phyloP scores from a whole-genome alignment of 64 coral and sea anemone genomes.

The Porites australiensis region DNA sequence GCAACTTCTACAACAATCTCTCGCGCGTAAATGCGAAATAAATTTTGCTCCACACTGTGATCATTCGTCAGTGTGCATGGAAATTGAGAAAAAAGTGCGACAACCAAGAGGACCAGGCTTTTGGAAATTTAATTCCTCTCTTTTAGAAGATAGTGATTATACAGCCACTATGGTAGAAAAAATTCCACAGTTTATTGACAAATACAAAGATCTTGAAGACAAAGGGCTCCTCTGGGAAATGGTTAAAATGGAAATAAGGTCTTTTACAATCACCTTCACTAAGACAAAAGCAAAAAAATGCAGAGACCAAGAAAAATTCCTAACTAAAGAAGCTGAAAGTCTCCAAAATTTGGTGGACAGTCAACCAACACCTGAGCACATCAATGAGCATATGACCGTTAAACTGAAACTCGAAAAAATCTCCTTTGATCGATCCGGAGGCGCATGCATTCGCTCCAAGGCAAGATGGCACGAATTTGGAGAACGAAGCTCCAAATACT shows the following conservation, averaged over 20 bases:
- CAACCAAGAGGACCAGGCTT: neutral
- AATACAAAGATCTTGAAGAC: neutral
- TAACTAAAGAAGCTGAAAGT: neutral
- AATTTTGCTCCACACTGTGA: neutral
- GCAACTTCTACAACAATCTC: neutral
- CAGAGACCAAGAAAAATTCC: neutral
- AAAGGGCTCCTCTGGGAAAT: neutral
- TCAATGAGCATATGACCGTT: neutral
- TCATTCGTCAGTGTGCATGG: neutral
- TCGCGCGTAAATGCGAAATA: neutral
- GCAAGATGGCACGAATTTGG: neutral
- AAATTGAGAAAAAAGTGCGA: neutral
- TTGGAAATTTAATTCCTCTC: slow-evolving; percentile 9
- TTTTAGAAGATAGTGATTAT: slow-evolving; percentile 30
- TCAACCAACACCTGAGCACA: neutral
- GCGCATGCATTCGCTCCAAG: neutral
- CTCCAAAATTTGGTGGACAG: neutral
- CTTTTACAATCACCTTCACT: neutral
- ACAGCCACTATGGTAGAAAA: neutral
- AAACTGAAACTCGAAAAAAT: neutral
- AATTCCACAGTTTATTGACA: neutral
- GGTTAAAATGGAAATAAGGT: slow-evolving; percentile 16
- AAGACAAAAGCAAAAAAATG: neutral
- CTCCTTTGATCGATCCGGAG: neutral
- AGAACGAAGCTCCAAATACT: neutral